Percentiles rank a stretch among this genome's conserved stretches.
phyloP scores from a whole-genome alignment of 2,797 vertebrate species.

The Tenualosa ilisha region DNA sequence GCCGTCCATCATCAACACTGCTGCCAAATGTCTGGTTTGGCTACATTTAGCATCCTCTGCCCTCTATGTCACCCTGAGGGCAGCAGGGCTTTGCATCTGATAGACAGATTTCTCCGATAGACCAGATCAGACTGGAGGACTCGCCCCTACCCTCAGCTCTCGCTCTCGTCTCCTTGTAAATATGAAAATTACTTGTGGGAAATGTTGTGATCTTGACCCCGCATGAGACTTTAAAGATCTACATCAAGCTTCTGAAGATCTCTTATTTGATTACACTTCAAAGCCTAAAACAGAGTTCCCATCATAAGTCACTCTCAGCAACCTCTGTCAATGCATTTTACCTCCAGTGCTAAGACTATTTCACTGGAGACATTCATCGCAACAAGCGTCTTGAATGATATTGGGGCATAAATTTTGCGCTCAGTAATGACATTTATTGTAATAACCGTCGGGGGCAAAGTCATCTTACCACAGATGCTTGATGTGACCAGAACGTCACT shows the following conservation, averaged over 20 bases:
- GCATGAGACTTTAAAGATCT: neutral
- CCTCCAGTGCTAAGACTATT: slow-evolving; percentile 56
- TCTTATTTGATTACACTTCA: slow-evolving; percentile 56
- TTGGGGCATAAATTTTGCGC: slow-evolving; percentile 40
- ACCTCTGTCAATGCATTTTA: slow-evolving; percentile 49
- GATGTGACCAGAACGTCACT: neutral
- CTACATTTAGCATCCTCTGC: neutral
- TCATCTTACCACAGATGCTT: slow-evolving; percentile 28
- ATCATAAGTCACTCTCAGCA: slow-evolving; percentile 48
- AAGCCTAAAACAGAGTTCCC: slow-evolving; percentile 51
- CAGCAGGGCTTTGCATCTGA: neutral
- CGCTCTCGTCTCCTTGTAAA: neutral
- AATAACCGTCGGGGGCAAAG: slow-evolving; percentile 40
- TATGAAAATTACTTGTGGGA: neutral
- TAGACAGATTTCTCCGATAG: neutral
- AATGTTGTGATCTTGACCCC: slow-evolving; percentile 56
- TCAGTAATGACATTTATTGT: slow-evolving; percentile 47
- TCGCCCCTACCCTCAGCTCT: slow-evolving; percentile 37
- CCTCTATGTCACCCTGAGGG: too few relatives aligned
- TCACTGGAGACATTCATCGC: slow-evolving; percentile 41
- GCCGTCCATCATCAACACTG: neutral
- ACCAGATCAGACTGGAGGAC: neutral
- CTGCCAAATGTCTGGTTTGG: neutral
- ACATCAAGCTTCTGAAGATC: neutral
- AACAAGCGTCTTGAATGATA: slow-evolving; percentile 46